Percentiles rank a stretch among this genome's conserved stretches.
phyloP scores from a whole-genome alignment of 1,140 invertebrate genomes.

The Sinella curviseta region DNA sequence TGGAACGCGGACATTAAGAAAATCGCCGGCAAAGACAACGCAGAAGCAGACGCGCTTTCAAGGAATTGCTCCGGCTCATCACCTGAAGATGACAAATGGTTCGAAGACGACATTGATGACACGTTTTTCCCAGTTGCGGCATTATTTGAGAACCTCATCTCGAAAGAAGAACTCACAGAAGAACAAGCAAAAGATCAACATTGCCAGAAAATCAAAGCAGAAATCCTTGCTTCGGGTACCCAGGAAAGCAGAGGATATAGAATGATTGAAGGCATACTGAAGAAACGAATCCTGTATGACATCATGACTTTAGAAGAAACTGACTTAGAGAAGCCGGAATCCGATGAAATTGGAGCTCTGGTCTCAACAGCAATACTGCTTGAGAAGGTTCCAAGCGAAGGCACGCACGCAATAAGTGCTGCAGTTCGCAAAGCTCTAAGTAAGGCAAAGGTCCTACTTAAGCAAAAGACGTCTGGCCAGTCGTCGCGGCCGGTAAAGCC shows the following conservation, averaged over 20 bases:
- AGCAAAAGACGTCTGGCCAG: no score
- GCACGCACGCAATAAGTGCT: not conserved
- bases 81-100: conserved; percentile 14
- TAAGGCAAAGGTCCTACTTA: not conserved
- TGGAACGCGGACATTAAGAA: conserved; percentile 46
- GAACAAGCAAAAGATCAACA: not conserved
- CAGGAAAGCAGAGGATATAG: not conserved
- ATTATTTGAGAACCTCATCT: not conserved
- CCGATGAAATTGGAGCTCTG: not conserved
- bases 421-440: not conserved
- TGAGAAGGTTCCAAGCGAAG: not conserved
- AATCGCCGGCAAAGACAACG: conserved; percentile 50
- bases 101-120: no score
- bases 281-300: not conserved
- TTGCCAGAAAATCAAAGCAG: not conserved
- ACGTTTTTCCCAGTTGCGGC: not conserved
- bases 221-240: not conserved
- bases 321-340: not conserved
- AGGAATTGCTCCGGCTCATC: conserved; percentile 32
- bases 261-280: not conserved
- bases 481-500: not conserved
- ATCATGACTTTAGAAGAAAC: not conserved
- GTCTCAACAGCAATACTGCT: not conserved
- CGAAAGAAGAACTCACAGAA: not conserved
- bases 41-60: conserved; percentile 36